Conservation (phyloP, 2,888 invertebrate genomes). For the Pristionchus fissidentatus region DNA sequence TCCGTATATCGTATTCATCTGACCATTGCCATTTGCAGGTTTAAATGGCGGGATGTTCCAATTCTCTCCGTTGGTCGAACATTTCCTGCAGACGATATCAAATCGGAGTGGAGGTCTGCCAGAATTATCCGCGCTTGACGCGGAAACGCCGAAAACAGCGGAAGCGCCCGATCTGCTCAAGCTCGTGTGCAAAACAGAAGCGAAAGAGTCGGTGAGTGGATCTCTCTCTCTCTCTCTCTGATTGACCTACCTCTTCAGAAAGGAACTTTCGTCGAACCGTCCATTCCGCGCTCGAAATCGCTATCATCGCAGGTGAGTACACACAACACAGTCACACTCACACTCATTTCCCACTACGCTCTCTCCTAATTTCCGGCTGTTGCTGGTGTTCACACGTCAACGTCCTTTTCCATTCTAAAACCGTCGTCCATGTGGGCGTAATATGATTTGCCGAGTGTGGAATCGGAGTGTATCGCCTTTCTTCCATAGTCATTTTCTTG, state of each 20-base stretch:
- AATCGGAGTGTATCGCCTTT: background rate
- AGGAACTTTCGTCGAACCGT: conserved; percentile 5
- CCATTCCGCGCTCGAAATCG: background rate
- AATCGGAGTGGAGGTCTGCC: conserved; percentile 55
- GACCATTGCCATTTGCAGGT: conserved; percentile 51
- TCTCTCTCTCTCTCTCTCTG: background rate
- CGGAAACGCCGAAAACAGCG: conserved; percentile 55
- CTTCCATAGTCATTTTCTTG: too few relatives aligned
- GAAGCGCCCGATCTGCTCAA: conserved; percentile 56
- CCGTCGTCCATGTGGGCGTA: conserved; percentile 7
- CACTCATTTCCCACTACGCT: conserved; percentile 17
- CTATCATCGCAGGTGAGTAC: background rate
- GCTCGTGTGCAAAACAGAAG: conserved; percentile 40
- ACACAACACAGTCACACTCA: background rate
- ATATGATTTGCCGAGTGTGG: background rate
- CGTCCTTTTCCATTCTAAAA: too few relatives aligned
- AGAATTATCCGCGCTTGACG: conserved; percentile 56
- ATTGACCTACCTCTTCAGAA: background rate
- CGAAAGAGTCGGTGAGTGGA: background rate
- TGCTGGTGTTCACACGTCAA: background rate
- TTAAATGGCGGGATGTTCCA: conserved; percentile 72
- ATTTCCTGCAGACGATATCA: conserved; percentile 65
- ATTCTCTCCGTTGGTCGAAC: conserved; percentile 75
- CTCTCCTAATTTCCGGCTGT: conserved; percentile 11
- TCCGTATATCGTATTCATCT: background rate